These are phyloP conservation scores for Hesperophylax magnus DNA, from an alignment of 1,140 invertebrate genomes.

Conservation along the genomic window DNA sequence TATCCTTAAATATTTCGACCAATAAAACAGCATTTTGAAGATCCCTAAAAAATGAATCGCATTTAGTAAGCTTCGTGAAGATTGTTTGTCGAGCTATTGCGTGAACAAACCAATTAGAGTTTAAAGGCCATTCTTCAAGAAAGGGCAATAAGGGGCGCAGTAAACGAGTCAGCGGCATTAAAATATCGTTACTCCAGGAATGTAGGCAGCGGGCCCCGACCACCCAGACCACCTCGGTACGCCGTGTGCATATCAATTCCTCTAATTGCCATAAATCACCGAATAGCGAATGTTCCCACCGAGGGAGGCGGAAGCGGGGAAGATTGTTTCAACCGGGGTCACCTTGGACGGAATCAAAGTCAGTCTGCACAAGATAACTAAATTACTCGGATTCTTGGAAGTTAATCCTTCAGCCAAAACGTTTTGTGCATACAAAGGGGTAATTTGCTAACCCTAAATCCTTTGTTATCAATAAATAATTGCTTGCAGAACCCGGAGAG, in stretches of 20 bases:
- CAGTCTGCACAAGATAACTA: constrained; percentile 41
- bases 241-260: constrained; percentile 3
- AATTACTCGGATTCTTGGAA: constrained; percentile 38
- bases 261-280: constrained; percentile 17
- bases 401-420: not conserved
- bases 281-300: not conserved
- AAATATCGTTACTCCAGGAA: not conserved
- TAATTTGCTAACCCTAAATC: constrained; percentile 19
- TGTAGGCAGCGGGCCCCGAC: not conserved
- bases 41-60: too few species aligned
- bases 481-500: not conserved
- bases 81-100: too few species aligned
- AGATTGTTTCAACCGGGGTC: not conserved
- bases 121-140: too few species aligned
- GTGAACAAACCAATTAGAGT: too few species aligned
- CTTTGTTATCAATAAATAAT: constrained; percentile 11
- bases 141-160: not conserved
- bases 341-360: constrained; percentile 4
- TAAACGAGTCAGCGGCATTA: constrained; percentile 11
- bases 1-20: too few species aligned
- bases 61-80: too few species aligned
- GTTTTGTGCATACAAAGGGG: not conserved
- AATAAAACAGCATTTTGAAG: too few species aligned
- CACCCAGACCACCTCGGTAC: not conserved
- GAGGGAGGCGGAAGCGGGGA: not conserved